Evolutionary conservation across 2,797 vertebrate species (phyloP), one percentile per base, ranked within the genome.

Genomic region (Protonibea diacanthus): DNA sequence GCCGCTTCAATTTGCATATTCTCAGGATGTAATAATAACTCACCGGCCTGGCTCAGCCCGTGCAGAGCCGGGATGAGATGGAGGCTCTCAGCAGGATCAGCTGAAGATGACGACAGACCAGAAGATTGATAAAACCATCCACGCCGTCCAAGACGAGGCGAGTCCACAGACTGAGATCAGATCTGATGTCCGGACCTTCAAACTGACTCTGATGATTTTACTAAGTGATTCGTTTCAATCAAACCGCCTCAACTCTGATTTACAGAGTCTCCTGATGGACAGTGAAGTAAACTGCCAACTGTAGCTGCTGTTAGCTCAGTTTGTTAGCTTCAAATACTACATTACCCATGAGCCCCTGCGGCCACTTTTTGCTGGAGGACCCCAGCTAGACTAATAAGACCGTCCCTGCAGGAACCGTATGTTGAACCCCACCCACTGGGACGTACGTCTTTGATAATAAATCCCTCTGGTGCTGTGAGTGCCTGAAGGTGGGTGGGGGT

Each of bases 1-100:
- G 83, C 81, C 18, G 89, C 85, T 65, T 62, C 85, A 73, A 91
- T 94, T 92, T 93, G 90, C 93, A 94, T 93, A 89, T 90, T 92
- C 82, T 90, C 85, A 84, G 86, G 82, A 82, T 79, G 86, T 86
- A 69, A 89, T 93, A 86, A 94, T 94, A 92, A 93, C 61, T 94
- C 91, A 94, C 38, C 7, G 88, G 70, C 77, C 76, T 6, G 70
- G 74, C 83, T 78, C 66, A 42, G 81, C 53, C 75, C 51, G 78
- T 55, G 58, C 63, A 27, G 84, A 71, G 69, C 53, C 5, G 42
- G 70, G 75, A 76, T n/a, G 57, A 77, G 77, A 76, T 27, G 71
- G 42, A 57, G 63, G 18, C 74, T 76, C 75, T 59, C 78, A 79
- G 82, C 68, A 68, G 77, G 74, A 68, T 45, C 6, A 53, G 13